Evolutionary conservation across 2,797 vertebrate species (phyloP).

Genomic region (Aeoliscus strigatus): DNA sequence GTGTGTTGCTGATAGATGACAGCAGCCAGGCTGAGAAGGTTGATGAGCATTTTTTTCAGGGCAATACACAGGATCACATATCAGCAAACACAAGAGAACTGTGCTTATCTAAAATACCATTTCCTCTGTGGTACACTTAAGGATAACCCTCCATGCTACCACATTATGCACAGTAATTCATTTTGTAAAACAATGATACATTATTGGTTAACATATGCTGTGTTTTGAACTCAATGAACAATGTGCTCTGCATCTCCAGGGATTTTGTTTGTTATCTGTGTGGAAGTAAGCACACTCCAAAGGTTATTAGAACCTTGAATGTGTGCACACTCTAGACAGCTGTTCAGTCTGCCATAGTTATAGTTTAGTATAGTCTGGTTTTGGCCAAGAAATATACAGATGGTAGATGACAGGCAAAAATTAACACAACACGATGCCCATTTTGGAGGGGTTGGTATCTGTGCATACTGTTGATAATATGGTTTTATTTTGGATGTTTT

Average conservation of each 20-base stretch:
- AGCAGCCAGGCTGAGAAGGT: slow-evolving; percentile 48
- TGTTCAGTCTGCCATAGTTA: too few relatives aligned
- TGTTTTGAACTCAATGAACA: slow-evolving; percentile 50
- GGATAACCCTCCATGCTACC: slow-evolving; percentile 37
- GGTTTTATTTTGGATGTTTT: slow-evolving; percentile 54
- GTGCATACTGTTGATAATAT: slow-evolving; percentile 47
- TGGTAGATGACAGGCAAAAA: too few relatives aligned
- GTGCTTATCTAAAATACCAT: slow-evolving; percentile 71
- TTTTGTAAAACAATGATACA: slow-evolving; percentile 53
- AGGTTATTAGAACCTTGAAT: slow-evolving; percentile 44
- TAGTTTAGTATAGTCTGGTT: too few relatives aligned
- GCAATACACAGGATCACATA: slow-evolving; percentile 57
- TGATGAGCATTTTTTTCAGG: slow-evolving; percentile 59
- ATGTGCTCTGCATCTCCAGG: slow-evolving; percentile 43
- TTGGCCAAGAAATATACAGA: slow-evolving; percentile 44
- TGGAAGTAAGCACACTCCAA: slow-evolving; percentile 20
- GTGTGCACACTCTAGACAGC: too few relatives aligned
- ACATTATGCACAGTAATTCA: slow-evolving; percentile 51
- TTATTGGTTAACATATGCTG: slow-evolving; percentile 54
- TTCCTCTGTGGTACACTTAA: slow-evolving; percentile 58
- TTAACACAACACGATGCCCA: too few relatives aligned
- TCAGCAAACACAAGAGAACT: slow-evolving; percentile 60
- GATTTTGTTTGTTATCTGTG: slow-evolving; percentile 54
- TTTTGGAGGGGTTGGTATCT: slow-evolving; percentile 47
- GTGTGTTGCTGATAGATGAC: slow-evolving; percentile 54